These are phyloP conservation scores for Maconellicoccus hirsutus DNA, from an alignment of 1,140 invertebrate genomes.

Conservation along the genomic window DNA sequence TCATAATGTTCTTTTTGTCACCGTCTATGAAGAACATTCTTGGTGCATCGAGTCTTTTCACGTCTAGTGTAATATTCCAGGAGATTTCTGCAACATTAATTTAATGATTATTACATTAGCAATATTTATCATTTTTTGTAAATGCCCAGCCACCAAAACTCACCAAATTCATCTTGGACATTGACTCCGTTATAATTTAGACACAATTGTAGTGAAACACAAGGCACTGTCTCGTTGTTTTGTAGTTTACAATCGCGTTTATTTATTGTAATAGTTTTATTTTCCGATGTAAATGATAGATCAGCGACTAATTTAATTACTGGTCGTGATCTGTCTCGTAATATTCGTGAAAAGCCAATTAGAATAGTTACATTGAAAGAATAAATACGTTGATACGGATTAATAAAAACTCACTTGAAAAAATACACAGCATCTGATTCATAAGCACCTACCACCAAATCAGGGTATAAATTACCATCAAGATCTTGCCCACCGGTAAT, in stretches of 20 bases:
- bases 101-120: no score
- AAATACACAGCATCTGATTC: conserved; percentile 66
- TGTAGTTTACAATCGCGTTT: conserved; percentile 49
- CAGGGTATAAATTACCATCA: conserved; percentile 81
- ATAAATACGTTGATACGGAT: no score
- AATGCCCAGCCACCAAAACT: no score
- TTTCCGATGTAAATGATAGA: conserved; percentile 50
- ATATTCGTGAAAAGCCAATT: no score
- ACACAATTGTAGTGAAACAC: conserved; percentile 66
- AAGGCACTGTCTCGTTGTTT: conserved; percentile 56
- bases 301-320: conserved; percentile 74
- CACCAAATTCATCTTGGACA: conserved; percentile 52
- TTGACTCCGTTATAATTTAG: conserved; percentile 70
- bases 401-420: conserved; percentile 56
- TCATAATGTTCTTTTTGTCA: no score
- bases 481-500: conserved; percentile 77
- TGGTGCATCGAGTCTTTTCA: no score
- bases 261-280: conserved; percentile 68
- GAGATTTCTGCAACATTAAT: no score
- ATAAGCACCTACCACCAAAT: conserved; percentile 80
- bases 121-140: no score
- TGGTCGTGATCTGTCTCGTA: conserved; percentile 65
- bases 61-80: no score
- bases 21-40: no score
- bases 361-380: not conserved